Evolutionary conservation across 2,797 vertebrate species (phyloP).

Genomic region (Oreonectes daqikongensis): DNA sequence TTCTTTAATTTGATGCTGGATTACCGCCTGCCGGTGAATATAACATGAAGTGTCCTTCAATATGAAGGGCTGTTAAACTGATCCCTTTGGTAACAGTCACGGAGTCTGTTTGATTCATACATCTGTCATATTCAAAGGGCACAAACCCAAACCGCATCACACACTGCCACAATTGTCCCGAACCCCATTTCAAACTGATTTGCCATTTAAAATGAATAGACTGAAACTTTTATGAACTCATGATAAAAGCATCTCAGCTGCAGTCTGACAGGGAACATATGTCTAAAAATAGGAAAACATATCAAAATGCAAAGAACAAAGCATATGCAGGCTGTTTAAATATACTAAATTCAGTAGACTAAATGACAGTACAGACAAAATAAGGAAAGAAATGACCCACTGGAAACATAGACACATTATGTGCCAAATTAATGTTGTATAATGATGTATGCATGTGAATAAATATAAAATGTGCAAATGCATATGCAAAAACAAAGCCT

Average conservation of each 20-base stretch:
- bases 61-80: constrained; percentile 13
- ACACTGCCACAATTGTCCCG: not conserved
- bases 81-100: constrained; percentile 24
- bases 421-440: not conserved
- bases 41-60: constrained; percentile 32
- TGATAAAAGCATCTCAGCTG: not conserved
- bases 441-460: not conserved
- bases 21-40: constrained; percentile 20
- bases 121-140: not conserved
- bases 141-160: not conserved
- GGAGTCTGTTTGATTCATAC: not conserved
- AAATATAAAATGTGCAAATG: not conserved
- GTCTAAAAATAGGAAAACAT: not conserved
- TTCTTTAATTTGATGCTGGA: constrained; percentile 8
- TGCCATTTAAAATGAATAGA: not conserved
- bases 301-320: not conserved
- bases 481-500: not conserved
- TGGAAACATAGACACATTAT: not conserved
- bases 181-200: not conserved
- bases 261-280: not conserved
- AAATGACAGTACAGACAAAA: not conserved
- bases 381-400: not conserved
- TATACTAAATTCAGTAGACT: not conserved
- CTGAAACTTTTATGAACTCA: constrained; percentile 25
- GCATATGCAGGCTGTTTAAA: not conserved